These are phyloP conservation scores for Syngnathus rostellatus DNA, from an alignment of 2,797 vertebrate species.

Conservation along the genomic window DNA sequence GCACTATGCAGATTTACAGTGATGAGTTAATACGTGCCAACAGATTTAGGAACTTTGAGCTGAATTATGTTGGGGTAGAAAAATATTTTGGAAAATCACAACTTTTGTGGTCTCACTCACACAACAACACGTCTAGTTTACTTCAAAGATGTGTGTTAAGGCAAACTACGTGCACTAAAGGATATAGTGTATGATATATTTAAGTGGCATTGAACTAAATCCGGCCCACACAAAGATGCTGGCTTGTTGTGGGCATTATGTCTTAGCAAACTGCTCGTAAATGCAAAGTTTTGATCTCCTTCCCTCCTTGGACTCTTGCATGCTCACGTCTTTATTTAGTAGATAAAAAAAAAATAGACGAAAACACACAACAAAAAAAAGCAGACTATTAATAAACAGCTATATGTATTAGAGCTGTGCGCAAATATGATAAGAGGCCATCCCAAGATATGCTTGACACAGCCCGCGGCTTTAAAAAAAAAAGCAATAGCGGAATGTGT, in stretches of 20 bases:
- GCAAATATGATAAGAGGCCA: conserved; percentile 60
- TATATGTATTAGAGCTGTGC: conserved; percentile 63
- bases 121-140: conserved; percentile 4
- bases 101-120: conserved; percentile 24
- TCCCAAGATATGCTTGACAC: conserved; percentile 59
- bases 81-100: conserved; percentile 18
- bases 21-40: conserved; percentile 32
- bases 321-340: conserved; percentile 57
- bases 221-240: conserved; percentile 59
- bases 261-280: conserved; percentile 66
- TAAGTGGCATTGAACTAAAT: conserved; percentile 59
- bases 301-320: conserved; percentile 48
- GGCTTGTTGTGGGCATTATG: conserved; percentile 61
- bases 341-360: conserved; percentile 68
- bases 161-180: conserved; percentile 16
- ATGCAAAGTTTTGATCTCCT: conserved; percentile 67
- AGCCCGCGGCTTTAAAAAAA: conserved; percentile 55
- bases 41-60: conserved; percentile 33
- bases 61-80: neutral
- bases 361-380: conserved; percentile 39
- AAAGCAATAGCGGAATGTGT: conserved; percentile 60
- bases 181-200: conserved; percentile 17
- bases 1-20: conserved; percentile 35
- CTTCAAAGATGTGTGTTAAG: conserved; percentile 21
- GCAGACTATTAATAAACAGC: conserved; percentile 66